Conservation (phyloP, 2,113 vertebrate species). For the Pithys albifrons region DNA sequence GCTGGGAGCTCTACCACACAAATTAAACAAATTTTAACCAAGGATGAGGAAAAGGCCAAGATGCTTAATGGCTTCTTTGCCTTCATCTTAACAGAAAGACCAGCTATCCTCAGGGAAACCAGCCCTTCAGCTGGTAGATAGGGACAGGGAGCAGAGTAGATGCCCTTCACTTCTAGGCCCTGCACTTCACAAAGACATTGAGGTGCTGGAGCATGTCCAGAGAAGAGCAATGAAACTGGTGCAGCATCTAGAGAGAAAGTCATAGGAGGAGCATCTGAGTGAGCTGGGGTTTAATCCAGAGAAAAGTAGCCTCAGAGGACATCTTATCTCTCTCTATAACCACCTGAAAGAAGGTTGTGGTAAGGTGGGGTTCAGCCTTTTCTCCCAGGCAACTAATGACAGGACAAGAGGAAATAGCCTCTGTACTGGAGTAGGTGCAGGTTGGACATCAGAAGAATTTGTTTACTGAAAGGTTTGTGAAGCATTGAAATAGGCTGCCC, state of each 20-base stretch:
- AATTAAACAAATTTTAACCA: neutral
- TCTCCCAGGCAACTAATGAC: neutral
- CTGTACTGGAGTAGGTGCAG: neutral
- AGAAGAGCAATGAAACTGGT: neutral
- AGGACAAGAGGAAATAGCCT: neutral
- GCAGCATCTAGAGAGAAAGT: neutral
- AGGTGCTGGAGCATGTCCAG: neutral
- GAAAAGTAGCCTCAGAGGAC: neutral
- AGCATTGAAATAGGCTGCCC: neutral
- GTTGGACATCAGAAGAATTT: neutral
- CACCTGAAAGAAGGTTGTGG: neutral
- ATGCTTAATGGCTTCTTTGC: neutral
- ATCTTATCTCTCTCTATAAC: neutral
- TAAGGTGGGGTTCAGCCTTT: neutral
- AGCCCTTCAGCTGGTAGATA: neutral
- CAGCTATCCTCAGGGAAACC: neutral
- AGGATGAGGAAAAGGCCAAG: neutral
- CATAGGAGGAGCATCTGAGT: neutral
- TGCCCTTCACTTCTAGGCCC: neutral
- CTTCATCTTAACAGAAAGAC: neutral
- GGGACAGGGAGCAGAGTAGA: neutral
- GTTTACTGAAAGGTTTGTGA: neutral
- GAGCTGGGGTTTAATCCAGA: neutral
- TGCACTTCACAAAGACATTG: neutral
- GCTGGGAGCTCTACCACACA: neutral